Percentiles rank a stretch among this genome's conserved stretches.
Conservation (phyloP, 2,888 invertebrate genomes). For the Aleiodes alternator region DNA sequence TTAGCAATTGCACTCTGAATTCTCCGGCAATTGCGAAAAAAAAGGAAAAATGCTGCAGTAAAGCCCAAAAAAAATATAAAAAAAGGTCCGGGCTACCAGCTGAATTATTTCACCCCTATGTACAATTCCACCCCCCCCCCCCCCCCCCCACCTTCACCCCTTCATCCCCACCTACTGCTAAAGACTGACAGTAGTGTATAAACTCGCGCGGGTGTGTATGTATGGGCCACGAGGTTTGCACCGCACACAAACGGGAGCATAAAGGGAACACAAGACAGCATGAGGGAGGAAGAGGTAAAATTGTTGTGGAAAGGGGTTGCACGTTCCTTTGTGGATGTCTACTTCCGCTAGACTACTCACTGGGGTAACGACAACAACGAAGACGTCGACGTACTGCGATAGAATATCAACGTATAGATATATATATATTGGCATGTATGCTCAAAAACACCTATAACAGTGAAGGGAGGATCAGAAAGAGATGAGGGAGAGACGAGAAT, state of each 20-base stretch:
- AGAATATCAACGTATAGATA: neutral
- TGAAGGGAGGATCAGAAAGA: conserved; percentile 18
- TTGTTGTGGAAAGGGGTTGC: neutral
- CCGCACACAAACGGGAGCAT: conserved; percentile 15
- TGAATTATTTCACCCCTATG: neutral
- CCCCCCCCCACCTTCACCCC: neutral
- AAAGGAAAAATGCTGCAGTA: too few species aligned
- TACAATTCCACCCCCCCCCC: neutral
- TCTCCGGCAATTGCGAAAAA: too few species aligned
- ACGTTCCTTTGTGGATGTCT: conserved; percentile 47
- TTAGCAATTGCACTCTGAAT: too few species aligned
- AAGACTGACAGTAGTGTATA: conserved; percentile 12
- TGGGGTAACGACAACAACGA: conserved; percentile 37
- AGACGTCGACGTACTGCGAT: conserved; percentile 20
- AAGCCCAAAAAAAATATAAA: too few species aligned
- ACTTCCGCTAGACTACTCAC: conserved; percentile 50
- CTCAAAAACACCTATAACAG: conserved; percentile 24
- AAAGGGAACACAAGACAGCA: conserved; percentile 4
- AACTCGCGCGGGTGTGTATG: neutral
- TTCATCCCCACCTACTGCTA: conserved; percentile 5
- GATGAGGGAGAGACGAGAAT: conserved; percentile 4
- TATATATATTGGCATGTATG: conserved; percentile 16
- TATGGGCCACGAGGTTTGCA: conserved; percentile 2
- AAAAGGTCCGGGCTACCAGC: neutral
- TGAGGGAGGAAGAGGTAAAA: conserved; percentile 8